phyloP scores from a whole-genome alignment of 2,113 vertebrate species.

The Osmerus eperlanus region DNA sequence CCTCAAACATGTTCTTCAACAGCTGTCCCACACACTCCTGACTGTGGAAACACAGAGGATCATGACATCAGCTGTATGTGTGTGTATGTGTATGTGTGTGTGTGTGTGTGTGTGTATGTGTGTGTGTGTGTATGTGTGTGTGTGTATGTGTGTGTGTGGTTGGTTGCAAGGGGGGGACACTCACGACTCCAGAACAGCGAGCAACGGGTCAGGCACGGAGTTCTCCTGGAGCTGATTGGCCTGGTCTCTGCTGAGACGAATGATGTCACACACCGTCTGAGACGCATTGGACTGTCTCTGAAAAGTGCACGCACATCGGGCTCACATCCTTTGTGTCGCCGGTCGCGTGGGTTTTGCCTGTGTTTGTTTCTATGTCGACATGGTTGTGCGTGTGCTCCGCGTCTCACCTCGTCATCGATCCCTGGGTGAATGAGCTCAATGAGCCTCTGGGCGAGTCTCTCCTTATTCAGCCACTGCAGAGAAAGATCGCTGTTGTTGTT shows the following conservation, averaged over 20 bases:
- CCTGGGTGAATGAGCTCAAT: constrained; percentile 87
- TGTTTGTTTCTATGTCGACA: not conserved
- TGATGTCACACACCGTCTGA: constrained; percentile 92
- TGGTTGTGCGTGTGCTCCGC: not conserved
- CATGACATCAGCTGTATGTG: not conserved
- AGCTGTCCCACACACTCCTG: constrained; percentile 91
- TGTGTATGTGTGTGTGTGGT: not conserved
- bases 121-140: not conserved
- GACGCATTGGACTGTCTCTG: constrained; percentile 96
- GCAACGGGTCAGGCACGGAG: constrained; percentile 85
- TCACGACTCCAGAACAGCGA: constrained; percentile 91
- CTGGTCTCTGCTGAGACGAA: constrained; percentile 93
- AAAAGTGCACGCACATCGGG: not conserved
- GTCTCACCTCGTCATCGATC: constrained; percentile 89
- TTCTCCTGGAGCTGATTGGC: constrained; percentile 84
- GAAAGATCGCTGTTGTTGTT: constrained; percentile 6
- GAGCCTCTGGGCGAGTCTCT: constrained; percentile 86
- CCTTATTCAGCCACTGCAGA: constrained; percentile 89
- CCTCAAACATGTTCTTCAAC: constrained; percentile 92
- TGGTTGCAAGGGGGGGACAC: constrained; percentile 46
- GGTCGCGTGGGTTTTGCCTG: not conserved
- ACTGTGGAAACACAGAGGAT: constrained; percentile 63
- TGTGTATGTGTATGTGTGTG: not conserved
- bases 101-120: not conserved
- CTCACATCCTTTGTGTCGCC: not conserved